Evolutionary conservation across 2,797 vertebrate species (phyloP).

Genomic region (Coracias cyanogaster): DNA sequence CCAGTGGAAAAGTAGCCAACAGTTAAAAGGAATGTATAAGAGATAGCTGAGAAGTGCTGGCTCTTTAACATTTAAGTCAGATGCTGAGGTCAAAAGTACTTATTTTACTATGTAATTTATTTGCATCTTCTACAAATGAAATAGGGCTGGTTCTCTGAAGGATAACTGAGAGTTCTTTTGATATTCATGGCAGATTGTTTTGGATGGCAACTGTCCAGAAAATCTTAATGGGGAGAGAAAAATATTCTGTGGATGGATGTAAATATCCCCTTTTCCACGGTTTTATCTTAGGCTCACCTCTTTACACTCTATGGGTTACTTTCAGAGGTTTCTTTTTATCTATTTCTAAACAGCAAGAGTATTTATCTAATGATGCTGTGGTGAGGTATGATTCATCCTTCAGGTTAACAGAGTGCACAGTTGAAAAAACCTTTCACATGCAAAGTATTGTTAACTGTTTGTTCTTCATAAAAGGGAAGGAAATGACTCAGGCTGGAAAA

Average conservation of each 20-base stretch:
- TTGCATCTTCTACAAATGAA: not conserved
- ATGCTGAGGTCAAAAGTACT: not conserved
- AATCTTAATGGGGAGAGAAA: not conserved
- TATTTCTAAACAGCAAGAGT: not conserved
- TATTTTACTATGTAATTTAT: not conserved
- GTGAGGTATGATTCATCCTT: conserved; percentile 1
- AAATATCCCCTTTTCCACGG: not conserved
- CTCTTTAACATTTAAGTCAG: not conserved
- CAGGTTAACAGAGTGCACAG: not conserved
- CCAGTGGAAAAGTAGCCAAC: not conserved
- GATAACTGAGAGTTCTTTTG: not conserved
- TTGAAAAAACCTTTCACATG: not conserved
- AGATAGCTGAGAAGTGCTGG: not conserved
- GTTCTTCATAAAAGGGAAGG: not conserved
- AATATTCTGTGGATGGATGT: not conserved
- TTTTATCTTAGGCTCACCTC: not conserved
- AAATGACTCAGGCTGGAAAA: not conserved
- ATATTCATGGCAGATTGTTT: not conserved
- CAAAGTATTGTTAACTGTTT: conserved; percentile 7
- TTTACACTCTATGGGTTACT: not conserved
- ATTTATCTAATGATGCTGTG: not conserved
- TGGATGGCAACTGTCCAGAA: not conserved
- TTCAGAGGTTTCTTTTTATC: not conserved
- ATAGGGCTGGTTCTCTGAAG: not conserved
- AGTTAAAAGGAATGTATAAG: not conserved